Base-by-base conservation (phyloP, 2,113 vertebrate species). In the Aspidoscelis tigris region DNA sequence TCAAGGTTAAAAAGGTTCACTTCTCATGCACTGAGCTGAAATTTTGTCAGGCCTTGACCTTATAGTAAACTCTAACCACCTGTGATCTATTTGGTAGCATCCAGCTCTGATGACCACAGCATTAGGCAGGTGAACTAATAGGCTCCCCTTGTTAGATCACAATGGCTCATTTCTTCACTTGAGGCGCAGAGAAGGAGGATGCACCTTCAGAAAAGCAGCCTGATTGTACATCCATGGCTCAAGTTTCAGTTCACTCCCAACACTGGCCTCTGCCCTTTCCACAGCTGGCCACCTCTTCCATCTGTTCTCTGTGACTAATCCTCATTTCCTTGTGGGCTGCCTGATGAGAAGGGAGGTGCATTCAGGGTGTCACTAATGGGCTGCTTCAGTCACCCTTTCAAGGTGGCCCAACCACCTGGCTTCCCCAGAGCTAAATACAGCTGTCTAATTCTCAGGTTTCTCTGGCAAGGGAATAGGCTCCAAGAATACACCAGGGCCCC, bases 291-390 rank as follows among this genome's bases (percentile, higher is more conserved):
- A 11, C 58, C 43, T 73, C n/a, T 66, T 66, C 83, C 83, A 85
- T 79, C 84, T 86, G 73, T 18, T 61, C 65, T 81, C 20, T 50
- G 65, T 70, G 79, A 20, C 73, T 86, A 53, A 86, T 77, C 53
- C 43, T 41, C 69, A 24, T 33, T 50, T 39, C 53, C 68, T 70
- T 41, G 10, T 22, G 12, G 50, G 74, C n/a, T 65, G 65, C n/a
- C 4, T 50, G 50, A 64, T 50, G 77, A 47, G 43, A 12, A 24
- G 39, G 47, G 74, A 26, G 73, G 66, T 39, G 21, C 47, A 26
- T 21, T 10, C 26, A 53, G 43, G 55, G 43, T 39, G 70, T 66
- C n/a, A 5, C 70, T 78, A 64, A 79, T 47, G 69, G 83, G 41
- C 7, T 72, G 2, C 33, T 39, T 73, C 39, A 55, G n/a, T 79